Evolutionary conservation across 1,140 invertebrate species (phyloP), one percentile per base, ranked within the genome.

Genomic region (Apocrypta bakeri): DNA sequence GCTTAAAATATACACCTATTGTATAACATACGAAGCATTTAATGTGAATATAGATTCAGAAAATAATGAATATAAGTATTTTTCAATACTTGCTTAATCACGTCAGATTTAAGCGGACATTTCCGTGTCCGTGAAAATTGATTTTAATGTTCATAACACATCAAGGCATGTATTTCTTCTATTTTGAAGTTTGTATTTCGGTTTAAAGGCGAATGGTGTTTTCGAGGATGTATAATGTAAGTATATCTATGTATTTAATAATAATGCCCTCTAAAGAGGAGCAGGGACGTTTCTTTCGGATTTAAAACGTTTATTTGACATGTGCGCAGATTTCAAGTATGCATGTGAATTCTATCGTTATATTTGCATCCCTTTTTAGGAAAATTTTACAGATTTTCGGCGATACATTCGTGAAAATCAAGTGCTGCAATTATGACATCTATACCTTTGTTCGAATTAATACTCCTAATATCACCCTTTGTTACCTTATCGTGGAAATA

Each of bases 1-100:
- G 56, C 79, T 81, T 80, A 75, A 74, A 74, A 75, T 81, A 33
- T 81, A 74, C 73, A 63, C 40, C 37, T 66, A 81, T 68, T 40
- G 1, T 61, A 73, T 1, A n/a, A 21, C 29, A 66, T 74, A 66
- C 14, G 1, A 66, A 81, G 61, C 72, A 42, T 48, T 66, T 66
- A 14, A 68, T 24, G 66, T 40, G 8, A 31, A 74, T 27, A 66
- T 48, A 68, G 21, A 29, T 0, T 56, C 21, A 24, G 27, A 27
- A 80, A 71, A 80, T 73, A 33, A 9, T 80, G 33, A 37, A 7
- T n/a, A 25, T n/a, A 27, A 11, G 7, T 40, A 33, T 21, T 66
- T 61, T 40, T 48, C 48, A 31, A 69, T 69, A 2, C 40, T 71
- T 42, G 33, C 27, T 80, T 73, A 42, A 80, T 74, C 48, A 27